Evolutionary conservation across 2,888 invertebrate genomes (phyloP).

Genomic region (Leptopilina syphax): DNA sequence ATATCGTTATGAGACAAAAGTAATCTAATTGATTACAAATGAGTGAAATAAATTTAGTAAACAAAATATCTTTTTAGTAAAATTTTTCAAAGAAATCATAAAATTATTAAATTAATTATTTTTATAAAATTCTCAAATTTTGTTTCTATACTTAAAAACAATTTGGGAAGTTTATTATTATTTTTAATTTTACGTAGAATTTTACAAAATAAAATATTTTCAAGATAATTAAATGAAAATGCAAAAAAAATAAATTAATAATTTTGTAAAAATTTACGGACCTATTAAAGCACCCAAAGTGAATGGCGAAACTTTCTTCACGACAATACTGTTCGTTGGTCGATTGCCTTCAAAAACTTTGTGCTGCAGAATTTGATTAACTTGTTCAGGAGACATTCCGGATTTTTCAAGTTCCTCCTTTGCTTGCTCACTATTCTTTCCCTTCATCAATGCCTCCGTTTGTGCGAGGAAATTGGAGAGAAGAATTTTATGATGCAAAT

Average conservation of each 20-base stretch:
- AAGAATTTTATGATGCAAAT: conserved; percentile 95
- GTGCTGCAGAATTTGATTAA: conserved; percentile 92
- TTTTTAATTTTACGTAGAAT: no score
- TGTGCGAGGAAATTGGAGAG: conserved; percentile 98
- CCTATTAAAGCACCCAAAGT: conserved; percentile 95
- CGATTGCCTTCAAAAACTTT: conserved; percentile 98
- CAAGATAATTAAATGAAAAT: no score
- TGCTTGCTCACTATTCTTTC: conserved; percentile 83
- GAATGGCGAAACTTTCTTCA: conserved; percentile 95
- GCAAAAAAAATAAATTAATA: neutral
- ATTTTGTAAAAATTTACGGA: conserved; percentile 67
- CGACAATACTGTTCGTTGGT: conserved; percentile 97
- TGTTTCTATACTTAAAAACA: no score
- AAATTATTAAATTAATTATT: no score
- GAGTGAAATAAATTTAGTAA: neutral
- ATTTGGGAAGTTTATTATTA: no score
- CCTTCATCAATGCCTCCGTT: conserved; percentile 98
- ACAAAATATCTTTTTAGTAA: no score
- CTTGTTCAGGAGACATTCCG: conserved; percentile 85
- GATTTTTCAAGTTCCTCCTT: conserved; percentile 88
- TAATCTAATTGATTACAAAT: conserved; percentile 8
- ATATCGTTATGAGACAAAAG: conserved; percentile 1
- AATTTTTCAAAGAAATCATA: no score
- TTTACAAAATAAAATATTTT: no score
- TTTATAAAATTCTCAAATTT: no score